Base-by-base conservation (phyloP, 2,888 invertebrate genomes). In the Sphaerophoria taeniata region DNA sequence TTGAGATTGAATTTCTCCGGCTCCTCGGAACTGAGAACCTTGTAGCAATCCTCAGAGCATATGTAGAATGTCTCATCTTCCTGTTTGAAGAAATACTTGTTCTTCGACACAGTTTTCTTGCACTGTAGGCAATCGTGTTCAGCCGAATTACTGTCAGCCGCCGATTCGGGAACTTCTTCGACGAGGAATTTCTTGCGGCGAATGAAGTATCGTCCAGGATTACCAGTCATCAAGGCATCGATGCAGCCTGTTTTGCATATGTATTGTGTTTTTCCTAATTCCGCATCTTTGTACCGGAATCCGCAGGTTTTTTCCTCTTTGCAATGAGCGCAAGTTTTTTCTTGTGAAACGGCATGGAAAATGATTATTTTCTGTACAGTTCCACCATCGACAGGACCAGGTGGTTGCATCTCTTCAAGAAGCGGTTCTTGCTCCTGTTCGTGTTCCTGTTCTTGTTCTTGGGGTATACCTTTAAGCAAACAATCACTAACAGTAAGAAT, bases 21-120 rank as follows among this genome's bases (percentile, higher is more conserved):
- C 79, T 93, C 92, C 74, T 92, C 92, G 14, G 91, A 91, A 87
- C 93, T 93, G 9, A 92, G 90, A 61, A 89, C 87, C 87, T 94
- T 94, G 36, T 95, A 92, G 88, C 95, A 95, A 69, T 89, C 88
- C 56, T 94, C 93, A 39, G 93, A 93, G 88, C 95, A 95, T 49
- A 95, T 91, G 80, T 92, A 91, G 69, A 91, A 91, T 0, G 89
- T 89, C 9, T 93, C 92, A 14, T 94, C 94, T 60, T 94, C 94
- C 60, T 93, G 92, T 53, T 91, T 88, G 70, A 94, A 90, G n/a
- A 90, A 89, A 85, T 92, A 94, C 87, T 89, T 90, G 90, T 93
- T 94, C 78, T 89, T 90, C 0, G 84, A 61, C 90, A 92, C 94
- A 45, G 88, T 90, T 88, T 93, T 92, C 33, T 92, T 91, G 88